A percentile compares a stretch with the other conserved stretches of the same genome.
Evolutionary conservation across 2,113 vertebrate genomes (phyloP).

Genomic region (Lepidiolamprologus cunningtoni): DNA sequence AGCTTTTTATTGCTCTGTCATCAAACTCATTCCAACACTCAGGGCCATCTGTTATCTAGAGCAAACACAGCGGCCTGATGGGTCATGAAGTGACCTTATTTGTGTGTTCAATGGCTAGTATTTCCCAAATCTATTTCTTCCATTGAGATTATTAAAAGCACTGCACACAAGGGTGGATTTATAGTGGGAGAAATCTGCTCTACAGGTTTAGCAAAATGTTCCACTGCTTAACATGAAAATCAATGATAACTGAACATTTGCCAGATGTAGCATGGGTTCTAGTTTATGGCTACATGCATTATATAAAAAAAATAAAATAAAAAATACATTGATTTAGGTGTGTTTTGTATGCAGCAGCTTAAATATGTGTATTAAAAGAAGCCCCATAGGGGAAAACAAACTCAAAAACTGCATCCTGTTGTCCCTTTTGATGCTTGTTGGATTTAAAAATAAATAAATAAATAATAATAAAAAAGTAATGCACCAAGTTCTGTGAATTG

Average conservation of each 20-base stretch:
- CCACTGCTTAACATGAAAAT: neutral
- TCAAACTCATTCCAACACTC: constrained; percentile 24
- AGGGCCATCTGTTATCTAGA: constrained; percentile 21
- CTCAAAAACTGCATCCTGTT: neutral
- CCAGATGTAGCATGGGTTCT: neutral
- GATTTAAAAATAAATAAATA: neutral
- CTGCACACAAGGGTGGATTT: neutral
- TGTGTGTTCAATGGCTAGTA: neutral
- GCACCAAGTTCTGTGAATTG: neutral
- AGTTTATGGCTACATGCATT: neutral
- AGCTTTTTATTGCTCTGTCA: neutral
- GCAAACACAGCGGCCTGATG: constrained; percentile 28
- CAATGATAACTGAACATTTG: neutral
- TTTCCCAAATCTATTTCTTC: neutral
- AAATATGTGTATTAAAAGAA: neutral
- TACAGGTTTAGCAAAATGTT: neutral
- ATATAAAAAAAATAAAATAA: neutral
- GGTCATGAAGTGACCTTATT: neutral
- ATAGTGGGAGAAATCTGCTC: neutral
- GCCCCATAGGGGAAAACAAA: neutral
- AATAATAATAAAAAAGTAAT: neutral
- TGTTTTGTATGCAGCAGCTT: neutral
- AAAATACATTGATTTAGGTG: neutral
- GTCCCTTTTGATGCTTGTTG: neutral
- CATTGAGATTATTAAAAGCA: neutral